A percentile compares a stretch with the other conserved stretches of the same genome.
Evolutionary conservation across 2,113 vertebrate genomes (phyloP).

Genomic region (Cettia cetti): DNA sequence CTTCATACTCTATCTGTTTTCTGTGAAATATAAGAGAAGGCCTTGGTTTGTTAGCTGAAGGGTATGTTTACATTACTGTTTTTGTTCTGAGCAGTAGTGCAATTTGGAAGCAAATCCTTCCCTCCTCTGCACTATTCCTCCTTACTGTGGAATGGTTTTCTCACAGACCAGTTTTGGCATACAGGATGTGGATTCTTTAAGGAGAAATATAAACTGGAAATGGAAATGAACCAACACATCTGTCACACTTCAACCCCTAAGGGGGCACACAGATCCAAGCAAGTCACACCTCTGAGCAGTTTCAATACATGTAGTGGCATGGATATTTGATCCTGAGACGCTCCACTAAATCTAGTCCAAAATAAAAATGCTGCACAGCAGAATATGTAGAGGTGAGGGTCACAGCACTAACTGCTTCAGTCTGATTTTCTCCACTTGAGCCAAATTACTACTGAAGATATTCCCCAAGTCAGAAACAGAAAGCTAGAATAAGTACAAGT

Average conservation of each 20-base stretch:
- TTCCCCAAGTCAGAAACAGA: not conserved
- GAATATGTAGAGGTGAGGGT: not conserved
- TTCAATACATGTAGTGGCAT: not conserved
- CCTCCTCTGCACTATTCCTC: not conserved
- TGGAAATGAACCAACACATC: not conserved
- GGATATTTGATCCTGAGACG: not conserved
- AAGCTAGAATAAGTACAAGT: not conserved
- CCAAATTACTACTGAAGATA: not conserved
- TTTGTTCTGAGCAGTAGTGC: not conserved
- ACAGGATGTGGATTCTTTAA: not conserved
- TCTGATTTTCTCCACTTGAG: not conserved
- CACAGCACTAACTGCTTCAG: not conserved
- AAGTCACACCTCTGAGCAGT: not conserved
- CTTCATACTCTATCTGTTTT: not conserved
- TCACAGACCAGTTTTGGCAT: not conserved
- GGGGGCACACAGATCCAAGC: not conserved
- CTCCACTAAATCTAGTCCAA: not conserved
- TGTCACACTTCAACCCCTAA: not conserved
- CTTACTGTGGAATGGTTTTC: not conserved
- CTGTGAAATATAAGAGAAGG: not conserved
- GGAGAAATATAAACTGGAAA: not conserved
- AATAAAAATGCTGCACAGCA: not conserved
- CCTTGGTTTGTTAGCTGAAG: not conserved
- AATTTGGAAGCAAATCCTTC: not conserved
- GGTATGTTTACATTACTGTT: not conserved